These are phyloP conservation scores for Drosophila bunnanda DNA, from an alignment of 2,888 invertebrate genomes.

Conservation along the genomic window DNA sequence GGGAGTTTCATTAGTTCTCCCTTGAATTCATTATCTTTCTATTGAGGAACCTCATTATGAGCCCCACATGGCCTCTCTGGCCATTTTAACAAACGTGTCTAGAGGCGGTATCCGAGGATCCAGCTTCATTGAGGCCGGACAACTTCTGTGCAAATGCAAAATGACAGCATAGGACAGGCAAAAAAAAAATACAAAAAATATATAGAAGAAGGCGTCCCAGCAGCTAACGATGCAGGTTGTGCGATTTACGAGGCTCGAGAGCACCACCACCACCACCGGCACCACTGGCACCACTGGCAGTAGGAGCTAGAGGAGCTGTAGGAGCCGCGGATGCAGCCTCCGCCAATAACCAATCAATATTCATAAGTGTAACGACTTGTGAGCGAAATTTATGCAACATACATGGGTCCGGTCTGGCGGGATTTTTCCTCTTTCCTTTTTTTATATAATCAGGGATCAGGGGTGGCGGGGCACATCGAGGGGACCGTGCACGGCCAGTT, in stretches of 20 bases:
- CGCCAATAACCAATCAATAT: conserved; percentile 74
- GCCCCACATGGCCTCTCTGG: conserved; percentile 15
- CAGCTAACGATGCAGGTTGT: conserved; percentile 61
- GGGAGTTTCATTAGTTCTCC: conserved; percentile 29
- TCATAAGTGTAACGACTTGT: conserved; percentile 69
- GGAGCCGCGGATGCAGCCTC: conserved; percentile 25
- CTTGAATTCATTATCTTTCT: conserved; percentile 40
- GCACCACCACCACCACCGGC: conserved; percentile 1
- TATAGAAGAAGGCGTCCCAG: conserved; percentile 36
- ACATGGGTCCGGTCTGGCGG: conserved; percentile 34
- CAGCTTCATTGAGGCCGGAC: conserved; percentile 21
- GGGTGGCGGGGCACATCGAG: not conserved
- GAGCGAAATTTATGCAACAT: conserved; percentile 60
- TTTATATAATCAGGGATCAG: conserved; percentile 6
- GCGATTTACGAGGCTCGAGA: conserved; percentile 49
- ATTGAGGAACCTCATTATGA: conserved; percentile 42
- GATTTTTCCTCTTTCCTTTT: conserved; percentile 1
- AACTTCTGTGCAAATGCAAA: conserved; percentile 55
- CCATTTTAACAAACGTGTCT: conserved; percentile 33
- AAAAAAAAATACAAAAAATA: not conserved
- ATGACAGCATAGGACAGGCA: conserved; percentile 44
- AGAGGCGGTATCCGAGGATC: conserved; percentile 1
- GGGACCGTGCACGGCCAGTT: conserved; percentile 46
- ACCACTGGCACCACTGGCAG: not conserved
- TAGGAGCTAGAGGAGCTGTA: conserved; percentile 1